Evolutionary conservation across 2,113 vertebrate genomes (phyloP), one percentile per base, ranked within the genome.

Genomic region (Phalacrocorax aristotelis): DNA sequence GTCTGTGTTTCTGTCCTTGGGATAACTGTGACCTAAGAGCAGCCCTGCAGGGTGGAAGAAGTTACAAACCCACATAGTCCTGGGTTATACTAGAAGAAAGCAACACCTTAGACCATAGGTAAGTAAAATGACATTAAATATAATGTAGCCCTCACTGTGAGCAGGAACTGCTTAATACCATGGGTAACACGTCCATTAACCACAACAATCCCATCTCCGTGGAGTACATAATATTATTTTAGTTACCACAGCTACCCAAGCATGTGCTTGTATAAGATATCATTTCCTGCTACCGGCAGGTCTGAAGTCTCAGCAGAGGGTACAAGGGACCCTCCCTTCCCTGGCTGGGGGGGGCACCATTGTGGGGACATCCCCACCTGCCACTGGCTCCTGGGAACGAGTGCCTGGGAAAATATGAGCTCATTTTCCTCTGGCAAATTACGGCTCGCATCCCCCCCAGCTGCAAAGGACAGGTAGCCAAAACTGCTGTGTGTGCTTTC

Each of bases 401-500:
- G 44, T 26, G 58, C 51, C 51, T 87, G 80, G 72, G 69, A 94
- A 89, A 93, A 79, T 0, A 55, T 65, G 26, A 23, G 11, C 60
- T 82, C 4, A 0, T 17, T 87, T 90, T 89, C 38, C 72, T 55
- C 60, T 34, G n/a, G 20, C 7, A 26, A 23, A 10, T 51, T 29
- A 38, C 10, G 9, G 38, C 51, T 84, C 3, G 0, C 51, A 49
- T 30, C 71, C 68, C 9, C 9, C 40, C 3, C 80, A 70, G 60
- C 68, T 95, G 80, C 80, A 77, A 89, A 92, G 46, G 27, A 58
- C 51, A 62, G 42, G 72, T 13, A 88, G 64, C 49, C 58, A 90
- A 58, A 93, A 54, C 0, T 0, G 2, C 19, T 6, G 10, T 1
- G 1, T 0, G 0, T n/a, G 54, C 3, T 74, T 27, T 93, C 0